phyloP scores from a whole-genome alignment of 2,888 invertebrate species.

The Spilarctia lutea region DNA sequence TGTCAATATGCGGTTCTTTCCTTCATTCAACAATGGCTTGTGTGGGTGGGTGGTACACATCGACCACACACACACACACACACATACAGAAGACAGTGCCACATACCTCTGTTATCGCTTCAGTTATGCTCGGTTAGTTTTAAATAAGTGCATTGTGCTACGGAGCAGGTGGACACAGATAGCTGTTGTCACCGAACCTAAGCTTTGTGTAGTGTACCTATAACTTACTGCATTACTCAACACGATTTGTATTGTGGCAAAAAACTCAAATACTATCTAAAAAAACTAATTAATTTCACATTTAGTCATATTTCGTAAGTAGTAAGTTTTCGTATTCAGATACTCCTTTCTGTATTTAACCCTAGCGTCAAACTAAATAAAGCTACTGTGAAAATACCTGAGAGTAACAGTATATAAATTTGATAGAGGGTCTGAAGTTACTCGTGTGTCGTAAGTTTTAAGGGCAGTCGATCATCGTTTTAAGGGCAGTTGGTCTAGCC shows the following conservation, averaged over 20 bases:
- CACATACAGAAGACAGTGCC: neutral
- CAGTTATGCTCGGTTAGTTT: neutral
- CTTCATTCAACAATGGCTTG: neutral
- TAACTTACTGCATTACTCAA: neutral
- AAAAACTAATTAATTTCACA: neutral
- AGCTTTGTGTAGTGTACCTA: neutral
- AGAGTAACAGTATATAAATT: neutral
- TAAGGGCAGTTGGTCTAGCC: too few relatives aligned
- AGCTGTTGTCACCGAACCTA: neutral
- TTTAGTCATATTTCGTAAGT: neutral
- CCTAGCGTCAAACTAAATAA: rapidly evolving
- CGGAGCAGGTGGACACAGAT: neutral
- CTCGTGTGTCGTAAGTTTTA: neutral
- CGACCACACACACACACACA: too few relatives aligned
- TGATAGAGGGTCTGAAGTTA: neutral
- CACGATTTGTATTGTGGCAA: too few relatives aligned
- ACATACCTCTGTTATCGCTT: neutral
- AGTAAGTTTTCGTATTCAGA: too few relatives aligned
- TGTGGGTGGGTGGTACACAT: too few relatives aligned
- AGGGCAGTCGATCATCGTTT: too few relatives aligned
- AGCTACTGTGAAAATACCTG: neutral
- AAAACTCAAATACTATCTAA: too few relatives aligned
- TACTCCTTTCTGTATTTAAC: too few relatives aligned
- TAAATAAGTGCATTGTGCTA: neutral
- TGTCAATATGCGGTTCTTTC: neutral